Conservation (phyloP, 2,797 vertebrate species). For the Clarias pachynema region DNA sequence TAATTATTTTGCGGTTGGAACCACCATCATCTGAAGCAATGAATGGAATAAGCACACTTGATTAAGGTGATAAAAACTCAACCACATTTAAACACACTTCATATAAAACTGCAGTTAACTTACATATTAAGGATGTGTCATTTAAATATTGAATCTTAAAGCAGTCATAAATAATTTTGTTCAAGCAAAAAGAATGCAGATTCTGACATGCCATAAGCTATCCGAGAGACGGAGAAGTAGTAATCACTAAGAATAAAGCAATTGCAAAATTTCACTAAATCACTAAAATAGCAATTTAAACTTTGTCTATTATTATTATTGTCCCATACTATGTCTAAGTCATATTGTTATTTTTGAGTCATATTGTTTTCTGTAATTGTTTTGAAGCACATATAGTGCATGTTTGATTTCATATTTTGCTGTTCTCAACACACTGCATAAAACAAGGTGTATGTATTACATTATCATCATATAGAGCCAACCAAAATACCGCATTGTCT, state of each 20-base stretch:
- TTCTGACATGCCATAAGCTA: neutral
- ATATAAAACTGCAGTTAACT: neutral
- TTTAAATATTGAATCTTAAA: neutral
- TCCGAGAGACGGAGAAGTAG: neutral
- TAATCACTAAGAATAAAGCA: conserved; percentile 10
- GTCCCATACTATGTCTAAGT: neutral
- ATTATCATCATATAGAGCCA: neutral
- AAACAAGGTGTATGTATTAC: conserved; percentile 22
- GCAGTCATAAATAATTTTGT: neutral
- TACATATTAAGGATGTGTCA: neutral
- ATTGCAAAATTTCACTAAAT: neutral
- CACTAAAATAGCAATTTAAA: neutral
- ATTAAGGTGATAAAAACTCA: conserved; percentile 21
- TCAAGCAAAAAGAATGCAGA: neutral
- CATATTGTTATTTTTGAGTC: neutral
- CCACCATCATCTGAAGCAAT: neutral
- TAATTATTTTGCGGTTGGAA: conserved; percentile 20
- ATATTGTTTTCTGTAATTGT: neutral
- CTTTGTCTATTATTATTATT: neutral
- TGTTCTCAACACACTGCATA: conserved; percentile 32
- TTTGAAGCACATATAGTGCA: neutral
- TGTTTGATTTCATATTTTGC: conserved; percentile 22
- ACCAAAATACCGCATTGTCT: neutral
- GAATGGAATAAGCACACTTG: conserved; percentile 6
- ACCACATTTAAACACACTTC: conserved; percentile 6